Conservation (phyloP, 2,797 vertebrate species). For the Syngnathus rostellatus region DNA sequence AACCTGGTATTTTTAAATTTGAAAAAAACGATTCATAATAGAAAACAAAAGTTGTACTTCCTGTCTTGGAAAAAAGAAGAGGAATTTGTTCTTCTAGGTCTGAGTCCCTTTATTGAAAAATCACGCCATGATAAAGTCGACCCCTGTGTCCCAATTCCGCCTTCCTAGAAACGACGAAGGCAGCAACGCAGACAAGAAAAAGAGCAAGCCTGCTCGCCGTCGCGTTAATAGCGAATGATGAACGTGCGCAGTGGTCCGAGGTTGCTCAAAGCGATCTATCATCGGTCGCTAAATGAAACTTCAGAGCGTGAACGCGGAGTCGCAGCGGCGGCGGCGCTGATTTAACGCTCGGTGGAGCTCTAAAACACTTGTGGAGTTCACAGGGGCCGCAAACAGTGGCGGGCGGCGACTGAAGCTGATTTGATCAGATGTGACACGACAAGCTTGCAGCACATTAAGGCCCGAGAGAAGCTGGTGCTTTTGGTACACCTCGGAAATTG, state of each 20-base stretch:
- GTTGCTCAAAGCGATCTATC: slow-evolving; percentile 56
- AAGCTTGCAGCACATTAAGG: slow-evolving; percentile 18
- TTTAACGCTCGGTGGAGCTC: slow-evolving; percentile 47
- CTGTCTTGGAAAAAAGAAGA: too few species aligned
- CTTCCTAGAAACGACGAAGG: not conserved
- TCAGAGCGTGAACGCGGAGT: slow-evolving; percentile 43
- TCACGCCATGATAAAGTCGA: not conserved
- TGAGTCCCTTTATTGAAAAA: not conserved
- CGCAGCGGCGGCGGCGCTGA: slow-evolving; percentile 35
- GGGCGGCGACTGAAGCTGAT: slow-evolving; percentile 8
- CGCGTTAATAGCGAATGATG: slow-evolving; percentile 60
- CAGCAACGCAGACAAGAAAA: slow-evolving; percentile 11
- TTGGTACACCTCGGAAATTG: slow-evolving; percentile 28
- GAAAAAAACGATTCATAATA: too few species aligned
- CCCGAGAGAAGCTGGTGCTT: slow-evolving; percentile 5
- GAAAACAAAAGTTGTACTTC: too few species aligned
- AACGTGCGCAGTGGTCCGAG: slow-evolving; percentile 55
- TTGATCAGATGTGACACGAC: slow-evolving; percentile 35
- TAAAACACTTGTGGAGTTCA: slow-evolving; percentile 36
- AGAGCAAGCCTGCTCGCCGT: slow-evolving; percentile 20
- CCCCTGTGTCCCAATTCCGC: not conserved
- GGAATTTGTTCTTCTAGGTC: too few species aligned
- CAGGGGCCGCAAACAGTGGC: slow-evolving; percentile 10
- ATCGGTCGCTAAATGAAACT: slow-evolving; percentile 63
- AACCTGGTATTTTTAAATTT: too few species aligned